Evolutionary conservation across 2,888 invertebrate genomes (phyloP).

Genomic region (Slavum lentiscoides): DNA sequence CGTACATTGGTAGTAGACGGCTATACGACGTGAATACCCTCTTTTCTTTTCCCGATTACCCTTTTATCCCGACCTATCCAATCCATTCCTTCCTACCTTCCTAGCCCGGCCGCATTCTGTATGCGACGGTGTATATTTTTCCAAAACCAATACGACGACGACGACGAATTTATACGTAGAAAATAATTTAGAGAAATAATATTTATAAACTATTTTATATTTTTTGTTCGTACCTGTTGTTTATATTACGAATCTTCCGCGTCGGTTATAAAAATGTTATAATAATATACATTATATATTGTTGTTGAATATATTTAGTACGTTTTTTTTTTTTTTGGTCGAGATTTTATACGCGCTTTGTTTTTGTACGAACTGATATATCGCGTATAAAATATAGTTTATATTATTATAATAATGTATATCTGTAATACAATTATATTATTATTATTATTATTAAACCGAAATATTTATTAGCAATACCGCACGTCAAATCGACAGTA

Average conservation of each 20-base stretch:
- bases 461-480: neutral
- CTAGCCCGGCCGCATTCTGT: too few species aligned
- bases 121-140: neutral
- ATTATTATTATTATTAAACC: neutral
- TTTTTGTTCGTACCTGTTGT: constrained; percentile 9
- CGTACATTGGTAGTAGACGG: too few species aligned
- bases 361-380: constrained; percentile 21
- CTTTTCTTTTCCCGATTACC: too few species aligned
- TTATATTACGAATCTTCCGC: constrained; percentile 26
- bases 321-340: neutral
- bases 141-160: neutral
- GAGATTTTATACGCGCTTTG: neutral
- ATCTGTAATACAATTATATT: neutral
- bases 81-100: too few species aligned
- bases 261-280: constrained; percentile 6
- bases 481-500: neutral
- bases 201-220: constrained; percentile 23
- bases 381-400: constrained; percentile 1
- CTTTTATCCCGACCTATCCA: too few species aligned
- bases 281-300: neutral
- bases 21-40: too few species aligned
- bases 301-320: neutral
- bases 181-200: neutral
- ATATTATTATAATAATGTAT: neutral
- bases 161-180: constrained; percentile 33